Evolutionary conservation across 2,797 vertebrate genomes (phyloP), one percentile per base, ranked within the genome.

Genomic region (Rachycentron canadum): DNA sequence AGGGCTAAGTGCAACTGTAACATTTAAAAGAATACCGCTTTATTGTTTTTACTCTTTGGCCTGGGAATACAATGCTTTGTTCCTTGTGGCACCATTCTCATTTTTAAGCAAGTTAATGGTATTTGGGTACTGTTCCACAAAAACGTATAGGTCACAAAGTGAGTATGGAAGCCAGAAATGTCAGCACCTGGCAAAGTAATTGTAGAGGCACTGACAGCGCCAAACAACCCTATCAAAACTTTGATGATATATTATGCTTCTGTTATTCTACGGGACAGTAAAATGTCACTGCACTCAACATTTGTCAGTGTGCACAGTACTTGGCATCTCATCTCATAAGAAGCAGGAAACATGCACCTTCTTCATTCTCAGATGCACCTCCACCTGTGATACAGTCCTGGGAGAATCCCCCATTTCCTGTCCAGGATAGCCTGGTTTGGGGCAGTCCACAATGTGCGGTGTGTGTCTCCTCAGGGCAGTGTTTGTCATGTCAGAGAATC

Each of bases 401-500:
- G 92, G 91, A 71, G 95, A 94, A 96, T 95, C 95, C 94, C 94
- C 86, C 86, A 86, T 85, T 86, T 84, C 53, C 73, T 76, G 70
- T 58, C 59, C 76, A 79, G 79, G 79, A 85, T 93, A 91, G 87
- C 87, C 92, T 93, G 91, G 89, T 90, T 92, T 86, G 86, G 89
- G 84, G 86, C 84, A 81, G 83, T 85, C 82, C 76, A 68, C 53
- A 81, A 79, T 72, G 65, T 83, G 79, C 63, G 84, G 83, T 84
- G 81, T 90, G 84, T 83, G 79, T 91, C 86, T 94, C 93, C 94
- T 95, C 83, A 55, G 93, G 95, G 93, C 93, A 90, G 88, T 92
- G 93, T 95, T 95, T 95, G 94, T 95, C 95, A 95, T 92, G 88
- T 94, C 82, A 34, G 80, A 86, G 92, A 93, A 95, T 95, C 95